A percentile compares a stretch with the other conserved stretches of the same genome.
phyloP scores from a whole-genome alignment of 2,113 vertebrate genomes.

The Talpa occidentalis region DNA sequence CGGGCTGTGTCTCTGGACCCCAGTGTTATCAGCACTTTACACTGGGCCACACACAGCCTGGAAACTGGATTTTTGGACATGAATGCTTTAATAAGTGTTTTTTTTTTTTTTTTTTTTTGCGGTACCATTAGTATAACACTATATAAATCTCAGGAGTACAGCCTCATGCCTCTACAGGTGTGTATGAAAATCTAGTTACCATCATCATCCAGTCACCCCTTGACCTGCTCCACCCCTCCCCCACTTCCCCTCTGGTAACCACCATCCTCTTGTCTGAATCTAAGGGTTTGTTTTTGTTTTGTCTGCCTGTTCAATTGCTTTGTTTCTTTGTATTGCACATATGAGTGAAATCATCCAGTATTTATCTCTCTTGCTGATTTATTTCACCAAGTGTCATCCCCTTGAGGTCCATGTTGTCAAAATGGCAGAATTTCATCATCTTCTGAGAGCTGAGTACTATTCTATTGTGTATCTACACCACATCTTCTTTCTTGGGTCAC shows the following conservation, averaged over 20 bases:
- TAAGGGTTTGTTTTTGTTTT: background rate
- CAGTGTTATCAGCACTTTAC: background rate
- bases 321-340: background rate
- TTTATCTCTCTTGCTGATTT: background rate
- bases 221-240: background rate
- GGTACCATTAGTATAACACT: background rate
- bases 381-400: background rate
- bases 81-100: fast-evolving
- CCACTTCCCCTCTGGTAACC: background rate
- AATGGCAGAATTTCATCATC: background rate
- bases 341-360: background rate
- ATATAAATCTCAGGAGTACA: background rate
- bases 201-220: background rate
- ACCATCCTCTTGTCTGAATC: background rate
- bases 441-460: background rate
- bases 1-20: too few species aligned
- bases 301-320: background rate
- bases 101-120: background rate
- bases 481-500: background rate
- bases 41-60: background rate
- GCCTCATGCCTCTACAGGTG: background rate
- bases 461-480: background rate
- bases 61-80: background rate
- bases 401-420: background rate
- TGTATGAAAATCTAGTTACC: background rate